A percentile compares a stretch with the other conserved stretches of the same genome.
Evolutionary conservation across 2,797 vertebrate genomes (phyloP).

Genomic region (Rhinogobio ventralis): DNA sequence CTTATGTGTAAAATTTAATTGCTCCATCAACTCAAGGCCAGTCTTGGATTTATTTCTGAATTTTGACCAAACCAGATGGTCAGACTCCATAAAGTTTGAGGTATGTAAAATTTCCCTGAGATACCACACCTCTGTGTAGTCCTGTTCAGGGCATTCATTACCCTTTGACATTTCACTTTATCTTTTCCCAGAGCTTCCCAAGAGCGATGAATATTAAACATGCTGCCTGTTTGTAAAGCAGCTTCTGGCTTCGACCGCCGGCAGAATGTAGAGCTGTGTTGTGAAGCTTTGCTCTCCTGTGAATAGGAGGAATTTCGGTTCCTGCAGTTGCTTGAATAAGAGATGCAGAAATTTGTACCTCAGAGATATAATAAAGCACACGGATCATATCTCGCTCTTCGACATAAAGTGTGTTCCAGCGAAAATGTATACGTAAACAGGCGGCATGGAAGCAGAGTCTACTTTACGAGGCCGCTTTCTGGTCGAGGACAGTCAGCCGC

Average conservation of each 20-base stretch:
- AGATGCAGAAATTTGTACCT: conserved; percentile 49
- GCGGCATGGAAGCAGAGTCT: background rate
- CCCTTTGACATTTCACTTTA: conserved; percentile 58
- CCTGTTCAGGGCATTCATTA: conserved; percentile 48
- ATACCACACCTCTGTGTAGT: conserved; percentile 23
- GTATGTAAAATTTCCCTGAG: background rate
- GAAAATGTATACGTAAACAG: conserved; percentile 22
- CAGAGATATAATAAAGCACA: conserved; percentile 35
- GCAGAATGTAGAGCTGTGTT: conserved; percentile 38
- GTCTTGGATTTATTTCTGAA: background rate
- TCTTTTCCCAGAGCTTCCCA: conserved; percentile 45
- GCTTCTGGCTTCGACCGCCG: conserved; percentile 33
- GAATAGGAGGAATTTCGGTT: conserved; percentile 31
- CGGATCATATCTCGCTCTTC: conserved; percentile 36
- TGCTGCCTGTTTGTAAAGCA: conserved; percentile 46
- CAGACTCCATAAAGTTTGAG: conserved; percentile 5
- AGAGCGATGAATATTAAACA: conserved; percentile 57
- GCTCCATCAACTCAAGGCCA: background rate
- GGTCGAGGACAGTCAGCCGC: background rate
- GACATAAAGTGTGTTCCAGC: conserved; percentile 25
- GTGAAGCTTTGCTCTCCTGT: conserved; percentile 44
- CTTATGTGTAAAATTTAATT: background rate
- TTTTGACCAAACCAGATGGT: conserved; percentile 25
- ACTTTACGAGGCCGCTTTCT: background rate
- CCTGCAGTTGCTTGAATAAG: conserved; percentile 43